A percentile compares a stretch with the other conserved stretches of the same genome.
Evolutionary conservation across 2,888 invertebrate species (phyloP).

Genomic region (Hirtodrosophila confusa): DNA sequence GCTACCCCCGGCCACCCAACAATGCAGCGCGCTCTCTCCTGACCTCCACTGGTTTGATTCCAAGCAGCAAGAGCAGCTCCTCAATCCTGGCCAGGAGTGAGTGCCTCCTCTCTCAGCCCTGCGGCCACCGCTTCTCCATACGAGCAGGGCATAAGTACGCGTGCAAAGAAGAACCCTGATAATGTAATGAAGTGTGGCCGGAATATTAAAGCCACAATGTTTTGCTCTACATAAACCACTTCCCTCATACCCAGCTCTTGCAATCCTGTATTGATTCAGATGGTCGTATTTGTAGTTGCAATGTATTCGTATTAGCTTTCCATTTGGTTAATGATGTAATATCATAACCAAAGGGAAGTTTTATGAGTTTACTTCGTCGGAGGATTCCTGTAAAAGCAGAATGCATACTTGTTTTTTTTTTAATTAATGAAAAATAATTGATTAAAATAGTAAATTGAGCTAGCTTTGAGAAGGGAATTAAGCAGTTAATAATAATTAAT

Average conservation of each 20-base stretch:
- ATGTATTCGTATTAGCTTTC: slow-evolving; percentile 17
- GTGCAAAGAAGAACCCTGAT: slow-evolving; percentile 22
- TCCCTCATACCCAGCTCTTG: not conserved
- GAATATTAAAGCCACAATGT: slow-evolving; percentile 38
- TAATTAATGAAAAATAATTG: too few species aligned
- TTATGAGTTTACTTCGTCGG: too few species aligned
- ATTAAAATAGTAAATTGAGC: too few species aligned
- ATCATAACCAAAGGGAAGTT: slow-evolving; percentile 10
- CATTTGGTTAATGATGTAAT: slow-evolving; percentile 36
- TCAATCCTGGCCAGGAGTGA: not conserved
- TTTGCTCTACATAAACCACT: slow-evolving; percentile 14
- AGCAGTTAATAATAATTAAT: too few species aligned
- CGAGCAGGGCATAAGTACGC: not conserved
- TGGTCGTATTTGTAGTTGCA: slow-evolving; percentile 2
- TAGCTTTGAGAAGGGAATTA: too few species aligned
- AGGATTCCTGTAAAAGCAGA: too few species aligned
- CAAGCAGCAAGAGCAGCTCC: slow-evolving; percentile 15
- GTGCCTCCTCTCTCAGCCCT: not conserved
- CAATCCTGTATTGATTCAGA: slow-evolving; percentile 23
- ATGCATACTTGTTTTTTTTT: too few species aligned
- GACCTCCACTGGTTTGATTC: slow-evolving; percentile 28
- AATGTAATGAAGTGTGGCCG: slow-evolving; percentile 52
- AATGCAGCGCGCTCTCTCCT: slow-evolving; percentile 14
- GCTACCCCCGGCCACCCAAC: slow-evolving; percentile 9
- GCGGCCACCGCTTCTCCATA: slow-evolving; percentile 4